Conservation (phyloP, 2,113 vertebrate species). For the Gobiocypris rarus region DNA sequence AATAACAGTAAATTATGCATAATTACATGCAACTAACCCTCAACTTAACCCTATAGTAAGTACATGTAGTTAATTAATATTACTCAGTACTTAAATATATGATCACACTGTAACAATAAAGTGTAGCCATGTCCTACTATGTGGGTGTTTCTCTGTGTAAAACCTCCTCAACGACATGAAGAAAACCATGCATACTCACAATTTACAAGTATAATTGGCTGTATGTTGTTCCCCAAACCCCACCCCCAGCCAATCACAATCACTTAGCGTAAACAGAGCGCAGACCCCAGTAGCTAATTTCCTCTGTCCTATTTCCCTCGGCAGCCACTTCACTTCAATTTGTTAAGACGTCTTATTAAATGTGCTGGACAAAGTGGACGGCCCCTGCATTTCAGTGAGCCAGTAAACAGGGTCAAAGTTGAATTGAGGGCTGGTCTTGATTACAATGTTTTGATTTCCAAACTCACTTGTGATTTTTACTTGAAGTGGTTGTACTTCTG, state of each 20-base stretch:
- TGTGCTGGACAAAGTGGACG: slow-evolving; percentile 62
- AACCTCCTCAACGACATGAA: slow-evolving; percentile 28
- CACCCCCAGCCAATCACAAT: slow-evolving; percentile 68
- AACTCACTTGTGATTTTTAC: slow-evolving; percentile 11
- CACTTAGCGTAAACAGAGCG: slow-evolving; percentile 71
- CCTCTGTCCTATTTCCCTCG: slow-evolving; percentile 65
- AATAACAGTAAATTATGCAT: no score
- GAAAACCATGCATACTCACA: slow-evolving; percentile 33
- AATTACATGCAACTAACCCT: no score
- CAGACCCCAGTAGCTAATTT: slow-evolving; percentile 70
- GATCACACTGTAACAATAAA: no score
- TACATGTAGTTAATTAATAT: no score
- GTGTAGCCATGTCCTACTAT: not conserved
- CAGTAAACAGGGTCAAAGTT: slow-evolving; percentile 70
- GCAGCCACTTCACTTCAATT: slow-evolving; percentile 70
- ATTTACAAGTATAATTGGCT: slow-evolving; percentile 54
- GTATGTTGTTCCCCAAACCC: slow-evolving; percentile 65
- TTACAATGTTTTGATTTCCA: slow-evolving; percentile 37
- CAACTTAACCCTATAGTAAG: no score
- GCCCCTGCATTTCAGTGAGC: slow-evolving; percentile 52
- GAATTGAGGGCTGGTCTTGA: slow-evolving; percentile 58
- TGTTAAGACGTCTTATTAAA: slow-evolving; percentile 66
- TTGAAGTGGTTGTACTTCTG: no score
- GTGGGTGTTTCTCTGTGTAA: slow-evolving; percentile 3
- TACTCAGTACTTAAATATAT: no score